These are phyloP conservation scores for Temnothorax longispinosus DNA, from an alignment of 1,140 invertebrate species.

Conservation along the genomic window DNA sequence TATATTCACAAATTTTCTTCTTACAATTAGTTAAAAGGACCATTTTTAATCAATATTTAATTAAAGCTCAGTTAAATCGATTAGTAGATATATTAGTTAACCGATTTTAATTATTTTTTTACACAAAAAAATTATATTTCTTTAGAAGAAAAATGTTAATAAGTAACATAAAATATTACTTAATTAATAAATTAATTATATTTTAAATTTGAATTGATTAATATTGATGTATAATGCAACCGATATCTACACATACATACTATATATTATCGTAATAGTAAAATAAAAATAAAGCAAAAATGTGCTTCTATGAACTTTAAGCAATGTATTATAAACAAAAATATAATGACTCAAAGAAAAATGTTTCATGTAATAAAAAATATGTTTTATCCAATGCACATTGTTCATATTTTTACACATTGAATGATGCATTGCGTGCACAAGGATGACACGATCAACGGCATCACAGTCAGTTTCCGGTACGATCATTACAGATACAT, in stretches of 20 bases:
- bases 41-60: too few relatives aligned
- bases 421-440: slow-evolving; percentile 10
- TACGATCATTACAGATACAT: slow-evolving; percentile 52
- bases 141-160: background rate
- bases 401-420: background rate
- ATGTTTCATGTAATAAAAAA: background rate
- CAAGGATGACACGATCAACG: slow-evolving; percentile 60
- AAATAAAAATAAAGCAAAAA: background rate
- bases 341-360: background rate
- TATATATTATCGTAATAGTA: background rate
- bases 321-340: too few relatives aligned
- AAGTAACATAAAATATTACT: background rate
- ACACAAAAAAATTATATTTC: too few relatives aligned
- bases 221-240: background rate
- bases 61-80: too few relatives aligned
- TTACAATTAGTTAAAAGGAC: too few relatives aligned
- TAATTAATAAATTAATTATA: background rate
- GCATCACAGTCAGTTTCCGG: slow-evolving; percentile 60
- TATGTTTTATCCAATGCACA: too few relatives aligned
- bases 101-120: too few relatives aligned
- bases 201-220: background rate
- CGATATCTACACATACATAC: background rate
- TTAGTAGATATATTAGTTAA: too few relatives aligned
- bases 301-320: too few relatives aligned
- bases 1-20: too few relatives aligned